Evolutionary conservation across 1,140 invertebrate species (phyloP).

Genomic region (Gerris buenoi): DNA sequence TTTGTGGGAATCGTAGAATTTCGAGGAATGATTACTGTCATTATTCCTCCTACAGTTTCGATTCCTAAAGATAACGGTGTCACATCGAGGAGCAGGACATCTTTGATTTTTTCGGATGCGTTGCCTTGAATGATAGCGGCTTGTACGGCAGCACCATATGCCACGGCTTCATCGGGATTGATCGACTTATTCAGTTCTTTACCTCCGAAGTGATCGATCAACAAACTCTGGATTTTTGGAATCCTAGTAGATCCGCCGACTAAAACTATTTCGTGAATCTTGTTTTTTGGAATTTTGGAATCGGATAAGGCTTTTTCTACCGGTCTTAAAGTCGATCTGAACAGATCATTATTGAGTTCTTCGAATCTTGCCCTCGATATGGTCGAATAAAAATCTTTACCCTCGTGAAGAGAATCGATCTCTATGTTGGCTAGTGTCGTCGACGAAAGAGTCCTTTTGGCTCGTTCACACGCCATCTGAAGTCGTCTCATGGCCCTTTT

Average conservation of each 20-base stretch:
- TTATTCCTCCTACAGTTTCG: constrained; percentile 91
- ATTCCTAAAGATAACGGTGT: constrained; percentile 90
- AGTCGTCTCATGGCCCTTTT: constrained; percentile 81
- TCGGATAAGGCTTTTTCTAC: constrained; percentile 88
- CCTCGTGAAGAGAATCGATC: constrained; percentile 89
- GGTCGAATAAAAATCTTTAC: constrained; percentile 90
- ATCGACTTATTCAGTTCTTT: constrained; percentile 96
- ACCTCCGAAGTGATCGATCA: constrained; percentile 93
- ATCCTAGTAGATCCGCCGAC: constrained; percentile 98
- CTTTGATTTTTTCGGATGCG: constrained; percentile 81
- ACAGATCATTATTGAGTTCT: constrained; percentile 85
- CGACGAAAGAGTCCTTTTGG: constrained; percentile 87
- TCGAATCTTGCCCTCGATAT: constrained; percentile 90
- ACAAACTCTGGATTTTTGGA: constrained; percentile 88
- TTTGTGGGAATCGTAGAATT: constrained; percentile 94
- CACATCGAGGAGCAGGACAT: constrained; percentile 82
- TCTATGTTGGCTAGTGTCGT: constrained; percentile 87
- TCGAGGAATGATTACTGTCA: constrained; percentile 86
- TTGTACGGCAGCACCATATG: constrained; percentile 77
- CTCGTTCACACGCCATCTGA: constrained; percentile 85
- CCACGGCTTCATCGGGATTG: constrained; percentile 89
- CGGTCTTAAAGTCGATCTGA: constrained; percentile 79
- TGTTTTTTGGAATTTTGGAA: constrained; percentile 82
- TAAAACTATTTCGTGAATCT: constrained; percentile 88
- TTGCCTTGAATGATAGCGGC: constrained; percentile 88